phyloP scores from a whole-genome alignment of 2,113 vertebrate genomes.

The Crotalus horridus region DNA sequence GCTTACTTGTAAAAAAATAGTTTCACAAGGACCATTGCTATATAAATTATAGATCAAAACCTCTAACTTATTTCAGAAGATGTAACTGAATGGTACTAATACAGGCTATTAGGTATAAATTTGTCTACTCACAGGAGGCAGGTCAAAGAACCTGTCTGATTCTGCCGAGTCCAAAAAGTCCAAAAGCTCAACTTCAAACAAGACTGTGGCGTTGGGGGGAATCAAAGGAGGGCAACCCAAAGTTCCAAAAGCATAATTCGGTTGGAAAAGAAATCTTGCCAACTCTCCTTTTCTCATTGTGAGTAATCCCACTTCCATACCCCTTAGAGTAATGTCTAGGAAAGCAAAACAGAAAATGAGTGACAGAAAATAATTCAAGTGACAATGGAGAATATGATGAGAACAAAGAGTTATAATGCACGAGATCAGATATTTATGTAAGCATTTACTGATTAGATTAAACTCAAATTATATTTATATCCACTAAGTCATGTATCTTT shows the following conservation, averaged over 20 bases:
- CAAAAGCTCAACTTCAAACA: conserved; percentile 85
- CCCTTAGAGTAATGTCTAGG: conserved; percentile 83
- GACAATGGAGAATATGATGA: neutral
- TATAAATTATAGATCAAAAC: neutral
- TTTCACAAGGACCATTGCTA: neutral
- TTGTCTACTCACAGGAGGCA: conserved; percentile 71
- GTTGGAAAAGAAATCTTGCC: conserved; percentile 80
- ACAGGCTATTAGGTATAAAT: neutral
- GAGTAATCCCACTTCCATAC: conserved; percentile 83
- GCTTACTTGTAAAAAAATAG: neutral
- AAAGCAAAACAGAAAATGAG: neutral
- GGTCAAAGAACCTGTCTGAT: conserved; percentile 76
- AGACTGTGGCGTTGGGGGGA: conserved; percentile 73
- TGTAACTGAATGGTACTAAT: neutral
- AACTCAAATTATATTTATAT: neutral
- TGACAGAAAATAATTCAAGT: neutral
- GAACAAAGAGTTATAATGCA: neutral
- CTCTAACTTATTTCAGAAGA: neutral
- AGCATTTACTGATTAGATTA: neutral
- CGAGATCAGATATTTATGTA: neutral
- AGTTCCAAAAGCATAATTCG: conserved; percentile 80
- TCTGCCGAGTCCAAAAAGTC: conserved; percentile 83
- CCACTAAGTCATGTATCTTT: too few species aligned
- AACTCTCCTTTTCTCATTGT: conserved; percentile 88
- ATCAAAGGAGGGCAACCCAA: conserved; percentile 86